Conservation (phyloP, 2,888 invertebrate genomes). For the Phengaris arion region DNA sequence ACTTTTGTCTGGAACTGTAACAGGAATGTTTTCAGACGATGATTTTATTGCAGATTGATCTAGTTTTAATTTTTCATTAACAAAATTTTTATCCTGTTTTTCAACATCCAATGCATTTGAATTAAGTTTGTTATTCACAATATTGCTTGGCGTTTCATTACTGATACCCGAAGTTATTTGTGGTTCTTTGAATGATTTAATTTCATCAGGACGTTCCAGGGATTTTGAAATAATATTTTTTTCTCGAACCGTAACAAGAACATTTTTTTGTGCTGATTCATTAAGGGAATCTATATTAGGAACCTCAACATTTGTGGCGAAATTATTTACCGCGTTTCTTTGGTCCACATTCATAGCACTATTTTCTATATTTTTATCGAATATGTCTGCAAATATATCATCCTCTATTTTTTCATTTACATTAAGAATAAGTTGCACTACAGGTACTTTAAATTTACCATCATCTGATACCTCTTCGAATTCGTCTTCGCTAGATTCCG, state of each 20-base stretch:
- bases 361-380: slow-evolving; percentile 48
- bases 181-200: neutral
- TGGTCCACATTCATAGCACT: slow-evolving; percentile 31
- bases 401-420: slow-evolving; percentile 63
- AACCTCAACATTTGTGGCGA: neutral
- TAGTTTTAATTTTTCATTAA: neutral
- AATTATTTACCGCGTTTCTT: neutral
- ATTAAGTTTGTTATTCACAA: neutral
- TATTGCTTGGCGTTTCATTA: neutral
- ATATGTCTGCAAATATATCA: slow-evolving; percentile 88
- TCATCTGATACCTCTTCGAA: slow-evolving; percentile 76
- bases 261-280: neutral
- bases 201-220: neutral
- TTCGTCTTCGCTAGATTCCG: slow-evolving; percentile 70
- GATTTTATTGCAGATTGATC: neutral
- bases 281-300: neutral
- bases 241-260: neutral
- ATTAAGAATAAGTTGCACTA: slow-evolving; percentile 69
- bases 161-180: neutral
- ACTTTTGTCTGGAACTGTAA: neutral
- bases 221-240: neutral
- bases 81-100: neutral
- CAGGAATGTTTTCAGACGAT: neutral
- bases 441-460: slow-evolving; percentile 53
- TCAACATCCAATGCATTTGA: neutral